A percentile compares a stretch with the other conserved stretches of the same genome.
phyloP scores from a whole-genome alignment of 2,113 vertebrate genomes.

The Oreochromis aureus region DNA sequence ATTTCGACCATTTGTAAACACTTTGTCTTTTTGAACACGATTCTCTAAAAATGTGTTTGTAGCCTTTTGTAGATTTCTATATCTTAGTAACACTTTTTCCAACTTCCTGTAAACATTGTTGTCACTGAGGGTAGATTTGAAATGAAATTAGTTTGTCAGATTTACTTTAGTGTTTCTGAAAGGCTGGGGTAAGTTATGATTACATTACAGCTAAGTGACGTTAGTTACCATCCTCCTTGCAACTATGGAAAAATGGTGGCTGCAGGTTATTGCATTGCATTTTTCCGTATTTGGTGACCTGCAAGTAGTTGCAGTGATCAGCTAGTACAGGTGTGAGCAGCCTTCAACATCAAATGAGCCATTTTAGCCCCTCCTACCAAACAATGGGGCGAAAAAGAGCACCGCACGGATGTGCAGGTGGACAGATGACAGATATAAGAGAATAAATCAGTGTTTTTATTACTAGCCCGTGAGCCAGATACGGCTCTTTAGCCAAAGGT shows the following conservation, averaged over 20 bases:
- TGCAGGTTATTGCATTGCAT: background rate
- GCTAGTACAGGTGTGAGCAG: background rate
- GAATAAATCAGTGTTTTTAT: background rate
- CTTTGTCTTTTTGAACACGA: background rate
- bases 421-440: background rate
- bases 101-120: background rate
- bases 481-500: background rate
- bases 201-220: background rate
- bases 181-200: background rate
- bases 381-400: rapidly evolving
- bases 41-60: background rate
- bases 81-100: background rate
- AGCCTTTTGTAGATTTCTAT: background rate
- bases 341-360: background rate
- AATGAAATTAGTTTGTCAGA: background rate
- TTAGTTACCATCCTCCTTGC: background rate
- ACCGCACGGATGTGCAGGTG: background rate
- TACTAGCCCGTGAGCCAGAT: background rate
- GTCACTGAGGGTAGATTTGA: background rate
- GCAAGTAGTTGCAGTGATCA: background rate
- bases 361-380: background rate
- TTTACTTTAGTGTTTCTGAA: background rate
- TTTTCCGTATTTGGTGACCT: background rate
- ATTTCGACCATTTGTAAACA: background rate
- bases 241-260: background rate